Percentiles rank a stretch among this genome's conserved stretches.
Evolutionary conservation across 2,888 invertebrate genomes (phyloP).

Genomic region (Coelogynopora nodosa): DNA sequence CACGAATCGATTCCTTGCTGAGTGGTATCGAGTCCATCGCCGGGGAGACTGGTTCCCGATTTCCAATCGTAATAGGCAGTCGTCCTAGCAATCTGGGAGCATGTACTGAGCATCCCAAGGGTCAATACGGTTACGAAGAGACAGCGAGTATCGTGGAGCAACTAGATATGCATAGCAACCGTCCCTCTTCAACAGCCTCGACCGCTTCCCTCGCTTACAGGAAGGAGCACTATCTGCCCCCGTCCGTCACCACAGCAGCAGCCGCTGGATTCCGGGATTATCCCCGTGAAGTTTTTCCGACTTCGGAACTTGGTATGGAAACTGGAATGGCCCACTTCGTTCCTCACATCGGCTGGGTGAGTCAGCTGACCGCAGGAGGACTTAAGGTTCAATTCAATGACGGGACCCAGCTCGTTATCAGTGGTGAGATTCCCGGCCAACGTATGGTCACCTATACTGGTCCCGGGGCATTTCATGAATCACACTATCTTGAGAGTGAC

Average conservation of each 20-base stretch:
- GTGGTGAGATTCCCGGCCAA: not conserved
- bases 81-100: not conserved
- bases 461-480: not conserved
- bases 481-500: conserved; percentile 6
- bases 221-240: not conserved
- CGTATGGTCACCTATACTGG: not conserved
- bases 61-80: not conserved
- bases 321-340: conserved; percentile 8
- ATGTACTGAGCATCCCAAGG: not conserved
- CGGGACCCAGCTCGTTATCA: conserved; percentile 39
- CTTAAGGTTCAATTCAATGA: conserved; percentile 46
- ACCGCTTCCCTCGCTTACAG: not conserved
- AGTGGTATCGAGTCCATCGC: not conserved
- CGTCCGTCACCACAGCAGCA: not conserved
- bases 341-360: conserved; percentile 43
- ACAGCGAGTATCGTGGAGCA: not conserved
- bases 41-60: not conserved
- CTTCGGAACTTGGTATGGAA: not conserved
- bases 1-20: not conserved
- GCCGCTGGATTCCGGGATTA: not conserved
- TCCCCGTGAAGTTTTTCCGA: not conserved
- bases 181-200: not conserved
- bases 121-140: not conserved
- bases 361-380: not conserved
- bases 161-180: not conserved